Evolutionary conservation across 1,140 invertebrate genomes (phyloP), one percentile per base, ranked within the genome.

Genomic region (Tetragonula clypearis): DNA sequence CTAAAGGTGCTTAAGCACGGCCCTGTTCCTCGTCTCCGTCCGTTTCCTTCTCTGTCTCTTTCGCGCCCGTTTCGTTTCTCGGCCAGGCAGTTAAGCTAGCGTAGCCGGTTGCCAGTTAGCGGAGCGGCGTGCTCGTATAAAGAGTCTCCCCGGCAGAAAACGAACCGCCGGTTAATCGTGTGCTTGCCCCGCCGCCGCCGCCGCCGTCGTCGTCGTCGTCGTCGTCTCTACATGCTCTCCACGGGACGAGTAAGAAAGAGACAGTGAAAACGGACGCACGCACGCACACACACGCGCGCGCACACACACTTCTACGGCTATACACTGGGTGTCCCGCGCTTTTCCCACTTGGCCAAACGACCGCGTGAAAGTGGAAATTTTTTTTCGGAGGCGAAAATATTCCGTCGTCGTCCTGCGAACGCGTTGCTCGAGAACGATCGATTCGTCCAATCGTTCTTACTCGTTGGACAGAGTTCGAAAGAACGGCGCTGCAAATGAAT

Each of bases 101-200:
- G 85, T 88, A 85, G 75, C 87, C 87, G 86, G 87, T 87, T 86
- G 80, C 79, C 86, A 87, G 87, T 77, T 84, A 86, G 86, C 76
- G 19, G 82, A 84, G 69, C 74, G 81, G 75, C 75, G 58, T 77
- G 56, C 86, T 88, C 87, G 87, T 87, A 81, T 87, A 78, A 78
- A 78, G 75, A 88, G 72, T 84, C 81, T 56, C 77, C 65, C 69
- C 78, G 86, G 84, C 87, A 79, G 78, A 88, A 85, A 88, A 87
- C 86, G 87, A 88, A 84, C 85, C 87, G 76, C 62, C 75, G 60
- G 75, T 84, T 84, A 84, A 84, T 84, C 72, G 79, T 68, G 87
- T 74, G 87, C 71, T 74, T 66, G 76, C 55, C 69, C 79, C 79
- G 75, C 8, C 41, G 41, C 8, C 6, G 41, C 8, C 41, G 41